phyloP scores from a whole-genome alignment of 2,113 vertebrate species.

The Prolemur simus region DNA sequence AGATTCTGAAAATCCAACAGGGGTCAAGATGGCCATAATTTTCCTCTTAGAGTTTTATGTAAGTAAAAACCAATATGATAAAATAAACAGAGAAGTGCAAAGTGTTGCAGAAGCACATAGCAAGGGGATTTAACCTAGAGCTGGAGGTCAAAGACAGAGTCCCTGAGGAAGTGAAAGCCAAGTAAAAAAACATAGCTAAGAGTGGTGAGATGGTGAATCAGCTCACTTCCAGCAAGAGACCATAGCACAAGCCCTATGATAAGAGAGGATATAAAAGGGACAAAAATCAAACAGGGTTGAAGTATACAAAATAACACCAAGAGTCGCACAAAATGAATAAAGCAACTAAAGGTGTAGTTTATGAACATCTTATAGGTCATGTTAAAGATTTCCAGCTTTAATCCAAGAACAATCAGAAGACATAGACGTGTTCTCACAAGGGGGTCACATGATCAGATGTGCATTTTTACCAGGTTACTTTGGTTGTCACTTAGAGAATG shows the following conservation, averaged over 20 bases:
- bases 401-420: neutral
- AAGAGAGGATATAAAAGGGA: neutral
- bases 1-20: neutral
- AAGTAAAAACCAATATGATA: neutral
- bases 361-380: neutral
- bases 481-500: neutral
- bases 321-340: neutral
- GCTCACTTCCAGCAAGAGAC: neutral
- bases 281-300: neutral
- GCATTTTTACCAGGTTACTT: neutral
- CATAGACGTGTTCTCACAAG: neutral
- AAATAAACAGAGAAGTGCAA: conserved; percentile 16
- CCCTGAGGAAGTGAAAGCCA: neutral
- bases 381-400: neutral
- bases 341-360: neutral
- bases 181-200: neutral
- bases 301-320: neutral
- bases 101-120: neutral
- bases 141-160: neutral
- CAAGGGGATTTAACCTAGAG: neutral
- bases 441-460: neutral
- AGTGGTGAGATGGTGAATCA: neutral
- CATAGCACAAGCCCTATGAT: neutral
- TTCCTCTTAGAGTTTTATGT: neutral
- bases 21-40: neutral